Evolutionary conservation across 2,888 invertebrate genomes (phyloP).

Genomic region (Pachycephus smyrnensis): DNA sequence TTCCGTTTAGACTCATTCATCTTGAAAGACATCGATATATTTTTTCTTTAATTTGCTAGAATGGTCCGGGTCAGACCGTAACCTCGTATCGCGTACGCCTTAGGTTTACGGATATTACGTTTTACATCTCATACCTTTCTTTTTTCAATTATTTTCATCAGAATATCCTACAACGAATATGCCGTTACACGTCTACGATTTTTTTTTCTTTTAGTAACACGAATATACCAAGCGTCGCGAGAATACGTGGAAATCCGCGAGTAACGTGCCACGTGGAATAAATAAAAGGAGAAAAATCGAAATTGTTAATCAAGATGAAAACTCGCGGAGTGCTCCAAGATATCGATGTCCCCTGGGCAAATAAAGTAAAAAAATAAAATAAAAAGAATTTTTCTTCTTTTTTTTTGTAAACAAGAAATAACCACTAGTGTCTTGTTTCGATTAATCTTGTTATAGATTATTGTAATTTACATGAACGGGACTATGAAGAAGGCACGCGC

Average conservation of each 20-base stretch:
- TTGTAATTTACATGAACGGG: neutral
- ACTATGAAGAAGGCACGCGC: neutral
- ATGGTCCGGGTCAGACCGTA: constrained; percentile 37
- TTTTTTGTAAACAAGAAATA: neutral
- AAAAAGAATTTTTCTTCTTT: too few species aligned
- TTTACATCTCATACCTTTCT: constrained; percentile 23
- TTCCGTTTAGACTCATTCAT: constrained; percentile 32
- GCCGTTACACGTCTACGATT: constrained; percentile 56
- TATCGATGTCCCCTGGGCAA: neutral
- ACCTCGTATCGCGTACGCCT: constrained; percentile 18
- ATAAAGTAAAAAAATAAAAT: neutral
- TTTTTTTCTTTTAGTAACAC: constrained; percentile 41
- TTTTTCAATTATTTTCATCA: constrained; percentile 44
- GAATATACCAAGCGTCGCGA: constrained; percentile 50
- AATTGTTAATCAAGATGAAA: neutral
- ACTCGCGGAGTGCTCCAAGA: neutral
- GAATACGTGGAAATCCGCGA: neutral
- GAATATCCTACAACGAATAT: constrained; percentile 61
- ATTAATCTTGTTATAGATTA: neutral
- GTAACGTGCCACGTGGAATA: neutral
- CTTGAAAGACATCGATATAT: constrained; percentile 57
- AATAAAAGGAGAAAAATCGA: neutral
- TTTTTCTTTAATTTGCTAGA: constrained; percentile 36
- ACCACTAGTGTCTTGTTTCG: neutral
- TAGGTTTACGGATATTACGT: neutral